These are phyloP conservation scores for Rotaria magnacalcarata DNA, from an alignment of 2,888 invertebrate species.

Conservation along the genomic window DNA sequence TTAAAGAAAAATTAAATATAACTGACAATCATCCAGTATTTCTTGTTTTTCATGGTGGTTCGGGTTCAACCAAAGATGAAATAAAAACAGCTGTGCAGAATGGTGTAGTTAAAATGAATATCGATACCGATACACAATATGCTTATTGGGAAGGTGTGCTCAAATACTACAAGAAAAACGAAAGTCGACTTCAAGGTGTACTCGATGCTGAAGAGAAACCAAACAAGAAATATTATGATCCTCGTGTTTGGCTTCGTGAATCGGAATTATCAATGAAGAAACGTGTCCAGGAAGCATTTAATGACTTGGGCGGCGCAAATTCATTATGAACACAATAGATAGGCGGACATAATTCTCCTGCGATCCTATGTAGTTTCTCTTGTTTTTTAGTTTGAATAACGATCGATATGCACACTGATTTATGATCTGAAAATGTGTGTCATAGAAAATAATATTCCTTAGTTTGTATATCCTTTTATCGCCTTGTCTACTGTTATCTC, in stretches of 20 bases:
- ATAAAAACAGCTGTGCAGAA: background rate
- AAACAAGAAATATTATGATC: slow-evolving; percentile 28
- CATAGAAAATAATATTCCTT: no score
- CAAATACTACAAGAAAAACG: background rate
- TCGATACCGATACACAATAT: slow-evolving; percentile 26
- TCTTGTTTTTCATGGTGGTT: background rate
- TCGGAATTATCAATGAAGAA: slow-evolving; percentile 7
- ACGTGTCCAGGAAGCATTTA: slow-evolving; percentile 34
- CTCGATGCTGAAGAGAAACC: slow-evolving; percentile 17
- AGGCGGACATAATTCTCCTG: no score
- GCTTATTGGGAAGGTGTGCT: background rate
- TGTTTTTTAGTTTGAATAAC: no score
- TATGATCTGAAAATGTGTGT: no score
- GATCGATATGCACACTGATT: no score
- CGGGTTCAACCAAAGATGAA: slow-evolving; percentile 3
- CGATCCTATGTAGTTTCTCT: no score
- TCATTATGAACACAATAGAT: background rate
- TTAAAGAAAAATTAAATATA: background rate
- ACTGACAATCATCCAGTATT: background rate
- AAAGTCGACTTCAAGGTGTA: background rate
- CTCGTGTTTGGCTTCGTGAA: background rate
- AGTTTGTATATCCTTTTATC: no score
- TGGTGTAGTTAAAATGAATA: slow-evolving; percentile 30
- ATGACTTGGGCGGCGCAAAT: background rate
- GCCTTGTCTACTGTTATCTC: no score